A percentile compares a stretch with the other conserved stretches of the same genome.
phyloP scores from a whole-genome alignment of 2,113 vertebrate species.

The Atlantisia rogersi region DNA sequence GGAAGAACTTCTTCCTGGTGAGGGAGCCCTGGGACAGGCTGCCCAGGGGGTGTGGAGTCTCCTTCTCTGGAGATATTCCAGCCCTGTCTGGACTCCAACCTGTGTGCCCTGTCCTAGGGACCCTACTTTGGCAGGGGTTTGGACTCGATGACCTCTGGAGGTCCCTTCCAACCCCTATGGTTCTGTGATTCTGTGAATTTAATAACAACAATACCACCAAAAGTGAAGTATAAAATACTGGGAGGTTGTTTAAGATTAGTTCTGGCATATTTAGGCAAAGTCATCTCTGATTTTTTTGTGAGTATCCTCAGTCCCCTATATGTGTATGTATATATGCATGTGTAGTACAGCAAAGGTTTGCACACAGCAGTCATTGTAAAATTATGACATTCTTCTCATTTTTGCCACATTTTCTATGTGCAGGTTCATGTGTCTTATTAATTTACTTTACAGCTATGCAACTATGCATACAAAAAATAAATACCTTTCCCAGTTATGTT shows the following conservation, averaged over 20 bases:
- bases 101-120: too few species aligned
- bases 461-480: background rate
- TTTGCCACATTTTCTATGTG: background rate
- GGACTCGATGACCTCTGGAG: too few species aligned
- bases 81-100: too few species aligned
- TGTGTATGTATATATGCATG: accelerated
- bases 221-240: background rate
- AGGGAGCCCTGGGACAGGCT: too few species aligned
- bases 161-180: too few species aligned
- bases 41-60: too few species aligned
- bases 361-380: background rate
- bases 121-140: too few species aligned
- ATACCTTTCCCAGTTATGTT: background rate
- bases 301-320: background rate
- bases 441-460: background rate
- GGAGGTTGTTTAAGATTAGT: slow-evolving; percentile 9
- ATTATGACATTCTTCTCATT: background rate
- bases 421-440: background rate
- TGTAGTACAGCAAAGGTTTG: background rate
- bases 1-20: too few species aligned
- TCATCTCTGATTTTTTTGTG: background rate
- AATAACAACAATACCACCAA: background rate
- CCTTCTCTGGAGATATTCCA: too few species aligned
- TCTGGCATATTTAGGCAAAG: background rate
- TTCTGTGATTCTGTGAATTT: too few species aligned